Percentiles rank a stretch among this genome's conserved stretches.
Conservation (phyloP, 64 coral and sea anemone genomes). For the Stylophora pistillata region DNA sequence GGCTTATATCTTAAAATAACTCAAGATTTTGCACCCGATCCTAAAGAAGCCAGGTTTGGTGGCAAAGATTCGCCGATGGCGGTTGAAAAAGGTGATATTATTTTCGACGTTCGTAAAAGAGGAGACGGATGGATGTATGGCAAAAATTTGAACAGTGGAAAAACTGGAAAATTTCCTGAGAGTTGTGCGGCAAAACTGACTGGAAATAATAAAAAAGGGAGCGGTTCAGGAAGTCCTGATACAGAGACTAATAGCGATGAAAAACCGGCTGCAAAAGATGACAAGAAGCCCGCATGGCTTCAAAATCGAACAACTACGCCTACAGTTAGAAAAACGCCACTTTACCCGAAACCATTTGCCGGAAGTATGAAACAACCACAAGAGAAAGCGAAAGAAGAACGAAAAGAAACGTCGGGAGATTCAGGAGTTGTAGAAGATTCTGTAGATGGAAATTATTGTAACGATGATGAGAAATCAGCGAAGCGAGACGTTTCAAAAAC, state of each 20-base stretch:
- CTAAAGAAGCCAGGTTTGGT: constrained; percentile 55
- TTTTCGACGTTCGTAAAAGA: constrained; percentile 89
- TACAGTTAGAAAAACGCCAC: constrained; percentile 12
- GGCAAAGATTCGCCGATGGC: constrained; percentile 80
- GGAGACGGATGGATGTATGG: constrained; percentile 88
- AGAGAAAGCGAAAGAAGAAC: constrained; percentile 13
- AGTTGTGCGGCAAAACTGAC: constrained; percentile 81
- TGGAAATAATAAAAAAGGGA: constrained; percentile 37
- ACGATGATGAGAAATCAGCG: constrained; percentile 28
- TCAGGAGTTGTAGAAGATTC: constrained; percentile 67
- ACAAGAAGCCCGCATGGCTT: constrained; percentile 48
- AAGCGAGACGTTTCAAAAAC: constrained; percentile 44
- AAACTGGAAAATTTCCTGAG: constrained; percentile 82
- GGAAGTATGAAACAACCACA: constrained; percentile 18
- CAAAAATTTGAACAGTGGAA: constrained; percentile 89
- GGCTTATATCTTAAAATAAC: constrained; percentile 91
- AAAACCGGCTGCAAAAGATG: constrained; percentile 22
- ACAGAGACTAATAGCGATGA: constrained; percentile 39
- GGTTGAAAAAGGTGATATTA: constrained; percentile 91
- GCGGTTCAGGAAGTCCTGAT: constrained; percentile 6
- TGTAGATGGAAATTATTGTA: constrained; percentile 2
- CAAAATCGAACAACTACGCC: constrained; percentile 36
- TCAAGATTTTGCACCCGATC: constrained; percentile 61
- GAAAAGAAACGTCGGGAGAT: constrained; percentile 60
- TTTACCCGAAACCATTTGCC: constrained; percentile 60